Conservation (phyloP, 2,113 vertebrate genomes). For the Pituophis catenifer region DNA sequence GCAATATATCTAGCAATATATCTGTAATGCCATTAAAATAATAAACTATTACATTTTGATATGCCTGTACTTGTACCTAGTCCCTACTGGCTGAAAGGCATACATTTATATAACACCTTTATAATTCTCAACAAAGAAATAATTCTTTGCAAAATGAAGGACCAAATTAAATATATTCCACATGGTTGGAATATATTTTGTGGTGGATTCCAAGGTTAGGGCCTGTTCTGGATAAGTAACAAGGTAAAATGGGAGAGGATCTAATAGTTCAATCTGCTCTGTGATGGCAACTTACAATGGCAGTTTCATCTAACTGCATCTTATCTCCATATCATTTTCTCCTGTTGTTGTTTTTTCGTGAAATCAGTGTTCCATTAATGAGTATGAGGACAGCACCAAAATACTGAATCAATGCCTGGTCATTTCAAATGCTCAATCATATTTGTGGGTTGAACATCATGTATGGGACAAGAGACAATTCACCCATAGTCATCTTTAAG, state of each 20-base stretch:
- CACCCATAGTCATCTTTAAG: not conserved
- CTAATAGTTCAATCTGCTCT: not conserved
- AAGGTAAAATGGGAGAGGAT: not conserved
- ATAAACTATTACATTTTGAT: not conserved
- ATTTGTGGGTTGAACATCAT: not conserved
- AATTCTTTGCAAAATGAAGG: not conserved
- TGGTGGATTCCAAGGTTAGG: not conserved
- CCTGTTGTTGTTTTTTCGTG: not conserved
- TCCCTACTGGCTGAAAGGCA: not conserved
- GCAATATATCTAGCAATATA: not conserved
- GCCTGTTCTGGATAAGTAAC: not conserved
- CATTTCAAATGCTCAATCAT: not conserved
- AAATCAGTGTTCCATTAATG: not conserved
- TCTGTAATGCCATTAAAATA: constrained; percentile 3
- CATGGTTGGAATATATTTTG: not conserved
- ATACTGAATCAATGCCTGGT: not conserved
- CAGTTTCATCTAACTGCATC: not conserved
- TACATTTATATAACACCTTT: not conserved
- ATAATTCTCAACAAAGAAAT: not conserved
- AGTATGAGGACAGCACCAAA: not conserved
- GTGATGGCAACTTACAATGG: not conserved
- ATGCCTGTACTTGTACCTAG: not conserved
- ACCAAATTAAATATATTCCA: not conserved
- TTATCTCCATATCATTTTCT: not conserved
- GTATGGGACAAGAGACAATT: not conserved